These are phyloP conservation scores for Galemys pyrenaicus DNA, from an alignment of 2,113 vertebrate species.

Conservation along the genomic window DNA sequence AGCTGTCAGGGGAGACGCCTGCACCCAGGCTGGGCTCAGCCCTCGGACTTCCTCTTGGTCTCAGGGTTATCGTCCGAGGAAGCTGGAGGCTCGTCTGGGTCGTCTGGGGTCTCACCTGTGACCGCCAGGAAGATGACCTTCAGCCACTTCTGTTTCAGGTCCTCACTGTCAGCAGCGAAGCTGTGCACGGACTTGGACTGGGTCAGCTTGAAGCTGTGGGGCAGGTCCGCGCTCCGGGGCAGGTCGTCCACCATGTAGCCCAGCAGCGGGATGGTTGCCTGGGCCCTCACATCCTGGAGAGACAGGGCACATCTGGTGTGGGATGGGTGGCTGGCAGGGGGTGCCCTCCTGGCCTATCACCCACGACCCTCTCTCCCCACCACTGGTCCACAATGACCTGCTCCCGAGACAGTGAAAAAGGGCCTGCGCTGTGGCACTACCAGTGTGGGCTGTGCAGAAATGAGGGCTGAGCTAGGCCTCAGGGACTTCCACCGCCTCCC, in stretches of 20 bases:
- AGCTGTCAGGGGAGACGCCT: not conserved
- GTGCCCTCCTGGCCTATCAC: too few species aligned
- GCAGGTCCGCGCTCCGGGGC: conserved; percentile 88
- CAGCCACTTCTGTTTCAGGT: conserved; percentile 97
- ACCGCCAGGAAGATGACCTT: conserved; percentile 93
- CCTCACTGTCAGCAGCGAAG: conserved; percentile 95
- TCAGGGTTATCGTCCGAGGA: conserved; percentile 78
- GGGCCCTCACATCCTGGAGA: conserved; percentile 95
- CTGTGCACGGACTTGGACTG: conserved; percentile 97
- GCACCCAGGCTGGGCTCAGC: conserved; percentile 59
- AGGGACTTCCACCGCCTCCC: not conserved
- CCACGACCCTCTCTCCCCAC: too few species aligned
- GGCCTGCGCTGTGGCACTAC: not conserved
- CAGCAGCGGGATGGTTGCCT: conserved; percentile 95
- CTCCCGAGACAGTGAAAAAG: too few species aligned
- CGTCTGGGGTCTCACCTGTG: conserved; percentile 89
- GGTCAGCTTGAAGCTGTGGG: conserved; percentile 93
- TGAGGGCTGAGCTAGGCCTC: not conserved
- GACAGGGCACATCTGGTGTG: not conserved
- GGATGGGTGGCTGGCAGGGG: too few species aligned
- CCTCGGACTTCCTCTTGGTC: conserved; percentile 77
- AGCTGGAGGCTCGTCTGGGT: conserved; percentile 74
- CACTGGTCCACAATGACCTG: too few species aligned
- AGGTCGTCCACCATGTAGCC: conserved; percentile 94
- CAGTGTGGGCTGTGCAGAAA: not conserved